These are phyloP conservation scores for Acropora tenuis DNA, from an alignment of 64 coral and sea anemone species.

Conservation along the genomic window DNA sequence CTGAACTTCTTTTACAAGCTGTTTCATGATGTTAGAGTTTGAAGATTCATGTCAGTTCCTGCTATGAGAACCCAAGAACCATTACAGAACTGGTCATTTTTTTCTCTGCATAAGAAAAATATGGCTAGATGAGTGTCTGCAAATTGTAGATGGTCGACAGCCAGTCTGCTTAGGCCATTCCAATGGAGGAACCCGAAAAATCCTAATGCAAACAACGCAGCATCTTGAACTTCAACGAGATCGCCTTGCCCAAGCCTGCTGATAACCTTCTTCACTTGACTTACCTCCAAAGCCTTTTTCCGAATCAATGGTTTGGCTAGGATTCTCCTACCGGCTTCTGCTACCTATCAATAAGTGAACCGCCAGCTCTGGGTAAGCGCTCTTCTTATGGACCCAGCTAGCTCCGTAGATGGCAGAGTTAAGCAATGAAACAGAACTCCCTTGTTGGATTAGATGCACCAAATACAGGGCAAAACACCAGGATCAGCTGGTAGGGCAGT, in stretches of 20 bases:
- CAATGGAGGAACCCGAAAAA: conserved; percentile 54
- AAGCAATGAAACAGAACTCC: conserved; percentile 17
- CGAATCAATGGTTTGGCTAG: not conserved
- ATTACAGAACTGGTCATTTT: conserved; percentile 67
- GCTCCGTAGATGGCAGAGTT: conserved; percentile 55
- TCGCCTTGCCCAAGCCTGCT: not conserved
- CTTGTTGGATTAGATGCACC: conserved; percentile 44
- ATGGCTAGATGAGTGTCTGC: conserved; percentile 9
- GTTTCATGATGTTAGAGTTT: too few species aligned
- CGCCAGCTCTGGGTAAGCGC: not conserved
- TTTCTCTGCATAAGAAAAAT: conserved; percentile 21
- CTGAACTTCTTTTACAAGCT: too few species aligned
- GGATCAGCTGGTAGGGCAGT: conserved; percentile 10
- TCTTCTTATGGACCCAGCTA: conserved; percentile 62
- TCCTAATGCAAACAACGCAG: conserved; percentile 50
- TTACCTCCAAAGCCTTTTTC: not conserved
- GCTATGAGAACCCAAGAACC: conserved; percentile 39
- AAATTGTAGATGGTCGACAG: conserved; percentile 44
- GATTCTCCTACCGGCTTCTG: not conserved
- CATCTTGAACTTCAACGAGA: conserved; percentile 25
- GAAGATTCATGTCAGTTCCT: not conserved
- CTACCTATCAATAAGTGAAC: conserved; percentile 12
- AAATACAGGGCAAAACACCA: conserved; percentile 34
- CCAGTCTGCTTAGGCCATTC: conserved; percentile 30
- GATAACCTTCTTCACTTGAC: not conserved